Conservation (phyloP, 2,797 vertebrate genomes). For the Tachyglossus aculeatus region DNA sequence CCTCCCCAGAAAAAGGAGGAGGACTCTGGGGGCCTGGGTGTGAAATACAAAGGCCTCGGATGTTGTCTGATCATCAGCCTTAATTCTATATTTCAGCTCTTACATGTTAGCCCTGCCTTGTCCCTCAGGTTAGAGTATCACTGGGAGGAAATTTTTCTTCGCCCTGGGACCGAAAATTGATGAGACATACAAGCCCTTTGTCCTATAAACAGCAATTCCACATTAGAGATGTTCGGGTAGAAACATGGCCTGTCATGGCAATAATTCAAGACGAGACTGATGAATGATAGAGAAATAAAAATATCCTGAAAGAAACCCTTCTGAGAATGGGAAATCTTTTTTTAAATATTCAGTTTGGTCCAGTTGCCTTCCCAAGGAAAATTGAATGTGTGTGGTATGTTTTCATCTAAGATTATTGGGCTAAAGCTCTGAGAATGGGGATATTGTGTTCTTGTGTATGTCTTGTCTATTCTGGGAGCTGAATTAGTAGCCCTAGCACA, state of each 20-base stretch:
- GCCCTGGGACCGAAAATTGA: conserved; percentile 32
- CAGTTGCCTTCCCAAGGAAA: too few relatives aligned
- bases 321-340: background rate
- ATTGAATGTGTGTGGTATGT: too few relatives aligned
- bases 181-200: conserved; percentile 33
- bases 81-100: conserved; percentile 19
- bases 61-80: conserved; percentile 8
- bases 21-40: too few relatives aligned
- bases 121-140: conserved; percentile 30
- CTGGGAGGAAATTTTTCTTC: conserved; percentile 35
- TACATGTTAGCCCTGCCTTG: conserved; percentile 3
- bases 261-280: conserved; percentile 15
- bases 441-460: too few relatives aligned
- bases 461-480: too few relatives aligned
- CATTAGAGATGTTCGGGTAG: conserved; percentile 24
- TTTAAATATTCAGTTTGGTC: background rate
- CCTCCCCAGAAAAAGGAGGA: too few relatives aligned
- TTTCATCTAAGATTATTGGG: too few relatives aligned
- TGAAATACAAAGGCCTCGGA: background rate
- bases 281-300: background rate
- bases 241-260: conserved; percentile 7
- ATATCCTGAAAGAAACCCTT: conserved; percentile 3
- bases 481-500: too few relatives aligned
- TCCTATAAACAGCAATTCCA: conserved; percentile 25
- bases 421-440: too few relatives aligned